A percentile compares a stretch with the other conserved stretches of the same genome.
Conservation (phyloP, 2,888 invertebrate genomes). For the Drosophila engyochracea region DNA sequence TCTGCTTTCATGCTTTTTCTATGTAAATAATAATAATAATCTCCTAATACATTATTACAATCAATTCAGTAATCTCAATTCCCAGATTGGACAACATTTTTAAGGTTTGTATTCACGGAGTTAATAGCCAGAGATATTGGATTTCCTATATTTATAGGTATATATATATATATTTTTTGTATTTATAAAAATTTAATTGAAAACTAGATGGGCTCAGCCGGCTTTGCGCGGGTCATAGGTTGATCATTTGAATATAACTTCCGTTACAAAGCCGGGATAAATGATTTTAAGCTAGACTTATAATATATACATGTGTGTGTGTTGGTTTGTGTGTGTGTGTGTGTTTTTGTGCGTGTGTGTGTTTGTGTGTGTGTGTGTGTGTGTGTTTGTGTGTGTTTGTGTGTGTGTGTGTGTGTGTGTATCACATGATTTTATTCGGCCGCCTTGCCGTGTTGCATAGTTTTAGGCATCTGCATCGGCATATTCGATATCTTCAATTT, state of each 20-base stretch:
- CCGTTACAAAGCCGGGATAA: background rate
- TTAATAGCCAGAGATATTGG: background rate
- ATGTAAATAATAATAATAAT: background rate
- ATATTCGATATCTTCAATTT: conserved; percentile 85
- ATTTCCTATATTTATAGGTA: background rate
- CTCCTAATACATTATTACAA: background rate
- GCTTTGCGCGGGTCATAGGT: background rate
- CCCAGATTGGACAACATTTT: background rate
- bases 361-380: too few relatives aligned
- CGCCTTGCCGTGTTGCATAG: conserved; percentile 28
- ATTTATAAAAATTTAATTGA: background rate
- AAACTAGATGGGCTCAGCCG: background rate
- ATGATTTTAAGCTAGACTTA: background rate
- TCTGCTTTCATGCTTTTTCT: too few relatives aligned
- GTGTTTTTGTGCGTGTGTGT: background rate
- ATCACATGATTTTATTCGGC: background rate
- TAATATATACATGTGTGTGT: conserved; percentile 2
- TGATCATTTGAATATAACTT: background rate
- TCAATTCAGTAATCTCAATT: background rate
- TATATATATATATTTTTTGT: background rate
- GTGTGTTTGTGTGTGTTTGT: too few relatives aligned
- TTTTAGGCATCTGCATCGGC: conserved; percentile 84
- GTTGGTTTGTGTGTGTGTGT: background rate
- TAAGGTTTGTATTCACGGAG: background rate
- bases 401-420: background rate